Base-by-base conservation (phyloP, 2,888 invertebrate genomes). In the Meteorus cinctellus region DNA sequence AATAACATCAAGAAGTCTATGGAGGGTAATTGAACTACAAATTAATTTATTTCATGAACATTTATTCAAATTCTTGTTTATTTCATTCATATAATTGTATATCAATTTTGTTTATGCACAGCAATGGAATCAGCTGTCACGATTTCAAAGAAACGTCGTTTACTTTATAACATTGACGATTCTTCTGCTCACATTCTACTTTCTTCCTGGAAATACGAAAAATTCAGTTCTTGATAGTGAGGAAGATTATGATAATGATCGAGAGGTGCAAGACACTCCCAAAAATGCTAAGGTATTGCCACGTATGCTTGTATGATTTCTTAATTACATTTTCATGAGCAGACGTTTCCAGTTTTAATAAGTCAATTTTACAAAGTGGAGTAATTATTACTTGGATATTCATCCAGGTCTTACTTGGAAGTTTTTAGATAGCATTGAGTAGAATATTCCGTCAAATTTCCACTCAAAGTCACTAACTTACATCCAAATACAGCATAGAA, bases 121-220 rank as follows among this genome's bases (percentile, higher is more conserved):
- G 96, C 92, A 93, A 90, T 97, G 96, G 96, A 96, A 96, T 89
- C 95, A 95, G 82, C 90, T 97, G 75, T 96, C 96, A 24, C 92
- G 96, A 82, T 93, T 96, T 85, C 96, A 96, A 88, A 92, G 95
- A 81, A 96, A 95, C 85, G 91, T 96, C 82, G 91, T 95, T 70
- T 94, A 95, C 85, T 93, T 95, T 82, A 85, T 92, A 76, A 80
- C 93, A 77, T 87, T 92, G 77, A 91, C 93, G 67, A 86, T 93
- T 78, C 88, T 92, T 79, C 89, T 93, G 79, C 92, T 93, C 70
- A 87, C 93, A 79, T 89, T 94, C 82, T 92, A 93, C 82, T 91
- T 93, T 82, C 88, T 94, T 75, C 93, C 92, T 81, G 88, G 90
- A n/a, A 89, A 90, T 77, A 90, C 88, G 79, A 83, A 86, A 75